These are phyloP conservation scores for Gerosis bhagava DNA, from an alignment of 2,888 invertebrate genomes.

Conservation along the genomic window DNA sequence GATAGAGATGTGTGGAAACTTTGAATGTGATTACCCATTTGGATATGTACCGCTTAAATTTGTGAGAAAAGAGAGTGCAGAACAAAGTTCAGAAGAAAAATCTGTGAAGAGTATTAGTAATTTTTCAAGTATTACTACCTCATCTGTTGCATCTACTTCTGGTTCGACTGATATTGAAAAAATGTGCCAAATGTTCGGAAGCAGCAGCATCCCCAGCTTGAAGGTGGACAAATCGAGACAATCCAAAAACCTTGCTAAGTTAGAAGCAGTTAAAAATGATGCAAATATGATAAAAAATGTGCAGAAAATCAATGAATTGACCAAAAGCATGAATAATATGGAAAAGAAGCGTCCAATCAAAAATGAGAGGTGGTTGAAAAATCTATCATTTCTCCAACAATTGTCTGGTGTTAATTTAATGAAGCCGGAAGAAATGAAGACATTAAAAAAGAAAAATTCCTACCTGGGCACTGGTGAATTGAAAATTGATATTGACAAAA, in stretches of 20 bases:
- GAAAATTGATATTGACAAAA: constrained; percentile 49
- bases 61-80: constrained; percentile 42
- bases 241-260: constrained; percentile 5
- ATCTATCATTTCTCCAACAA: constrained; percentile 47
- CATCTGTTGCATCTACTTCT: neutral
- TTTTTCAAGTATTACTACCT: constrained; percentile 33
- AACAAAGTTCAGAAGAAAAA: constrained; percentile 35
- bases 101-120: too few species aligned
- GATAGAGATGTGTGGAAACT: constrained; percentile 60
- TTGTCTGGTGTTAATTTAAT: constrained; percentile 45
- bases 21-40: constrained; percentile 59
- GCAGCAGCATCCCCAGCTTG: constrained; percentile 25
- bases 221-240: neutral
- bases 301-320: constrained; percentile 45
- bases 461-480: constrained; percentile 39
- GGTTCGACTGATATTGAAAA: constrained; percentile 48
- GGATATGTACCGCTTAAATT: constrained; percentile 51
- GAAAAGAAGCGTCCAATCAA: constrained; percentile 39
- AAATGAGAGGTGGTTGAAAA: constrained; percentile 56
- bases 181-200: constrained; percentile 39
- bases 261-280: constrained; percentile 18
- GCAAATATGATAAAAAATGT: constrained; percentile 41
- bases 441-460: constrained; percentile 25
- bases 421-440: constrained; percentile 48
- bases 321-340: constrained; percentile 36